Evolutionary conservation across 2,113 vertebrate species (phyloP), one percentile per base, ranked within the genome.

Genomic region (Hydropotes inermis): DNA sequence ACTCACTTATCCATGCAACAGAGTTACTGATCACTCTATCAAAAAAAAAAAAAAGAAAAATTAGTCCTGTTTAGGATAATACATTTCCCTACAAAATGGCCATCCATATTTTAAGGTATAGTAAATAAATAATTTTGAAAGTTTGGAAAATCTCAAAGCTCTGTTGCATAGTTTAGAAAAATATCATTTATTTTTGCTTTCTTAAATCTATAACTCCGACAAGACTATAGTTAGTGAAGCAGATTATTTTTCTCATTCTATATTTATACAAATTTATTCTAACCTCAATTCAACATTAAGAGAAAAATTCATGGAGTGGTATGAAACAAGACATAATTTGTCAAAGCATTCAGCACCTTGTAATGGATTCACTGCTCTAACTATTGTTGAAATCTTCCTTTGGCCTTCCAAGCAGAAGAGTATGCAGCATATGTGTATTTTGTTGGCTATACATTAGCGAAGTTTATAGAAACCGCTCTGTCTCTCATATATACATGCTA

Each of bases 271-370:
- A 21, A 17, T 96, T 95, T 93, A 78, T 95, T 97, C 30, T 23
- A 91, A 90, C 33, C 25, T 87, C 87, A 78, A 90, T 96, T 97
- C 97, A 43, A 95, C 83, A 28, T 95, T 95, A 96, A 30, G 39
- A 97, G 60, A 87, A 91, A 94, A 96, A 28, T 89, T 93, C 96
- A 85, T 45, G 87, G 60, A 52, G 25, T 91, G 87, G 88, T 89
- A 94, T 67, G 61, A 97, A 97, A 79, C 30, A 93, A 91, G 52
- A 94, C 92, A 91, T 88, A 96, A 97, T 97, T 97, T 97, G 60
- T 94, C 70, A 97, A 97, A 96, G 91, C 93, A 96, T 94, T 97
- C 95, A 93, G 43, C 45, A 79, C 87, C 30, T 91, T 92, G 70
- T 88, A 97, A 86, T 83, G 43, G 15, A 96, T 88, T 96, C 43